phyloP scores from a whole-genome alignment of 2,113 vertebrate species.

The Oceanodroma tethys region DNA sequence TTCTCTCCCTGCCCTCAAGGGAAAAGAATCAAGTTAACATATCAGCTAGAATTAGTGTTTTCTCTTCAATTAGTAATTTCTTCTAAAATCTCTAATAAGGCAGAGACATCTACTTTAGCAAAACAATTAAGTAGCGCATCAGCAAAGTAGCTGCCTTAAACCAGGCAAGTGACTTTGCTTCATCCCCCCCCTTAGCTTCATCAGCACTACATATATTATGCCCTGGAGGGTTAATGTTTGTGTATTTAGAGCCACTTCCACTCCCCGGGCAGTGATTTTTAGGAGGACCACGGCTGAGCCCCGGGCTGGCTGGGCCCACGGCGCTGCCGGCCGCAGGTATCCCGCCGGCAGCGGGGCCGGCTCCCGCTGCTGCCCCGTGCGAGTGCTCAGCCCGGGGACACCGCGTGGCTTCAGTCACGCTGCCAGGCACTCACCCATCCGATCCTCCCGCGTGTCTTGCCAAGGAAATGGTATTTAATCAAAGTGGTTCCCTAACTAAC shows the following conservation, averaged over 20 bases:
- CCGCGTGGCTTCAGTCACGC: fast-evolving
- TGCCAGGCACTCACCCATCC: not conserved
- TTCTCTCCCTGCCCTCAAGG: not conserved
- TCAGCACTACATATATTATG: not conserved
- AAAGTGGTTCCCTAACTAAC: not conserved
- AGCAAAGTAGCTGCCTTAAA: not conserved
- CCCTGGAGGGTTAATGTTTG: not conserved
- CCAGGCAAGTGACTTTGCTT: not conserved
- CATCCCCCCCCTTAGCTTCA: not conserved
- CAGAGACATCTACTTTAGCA: not conserved
- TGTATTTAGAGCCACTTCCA: not conserved
- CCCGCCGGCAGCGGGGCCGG: not conserved
- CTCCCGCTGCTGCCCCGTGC: not conserved
- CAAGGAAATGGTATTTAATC: not conserved
- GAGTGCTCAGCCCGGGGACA: not conserved
- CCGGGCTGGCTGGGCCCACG: not conserved
- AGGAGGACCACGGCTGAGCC: not conserved
- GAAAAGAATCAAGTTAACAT: not conserved
- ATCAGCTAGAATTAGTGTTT: not conserved
- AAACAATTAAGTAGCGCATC: not conserved
- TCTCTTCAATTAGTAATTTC: not conserved
- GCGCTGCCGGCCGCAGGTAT: not conserved
- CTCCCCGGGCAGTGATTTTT: not conserved
- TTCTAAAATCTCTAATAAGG: not conserved
- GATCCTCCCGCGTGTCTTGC: not conserved